Conservation (phyloP, 2,113 vertebrate species). For the Actenoides lindsayi region DNA sequence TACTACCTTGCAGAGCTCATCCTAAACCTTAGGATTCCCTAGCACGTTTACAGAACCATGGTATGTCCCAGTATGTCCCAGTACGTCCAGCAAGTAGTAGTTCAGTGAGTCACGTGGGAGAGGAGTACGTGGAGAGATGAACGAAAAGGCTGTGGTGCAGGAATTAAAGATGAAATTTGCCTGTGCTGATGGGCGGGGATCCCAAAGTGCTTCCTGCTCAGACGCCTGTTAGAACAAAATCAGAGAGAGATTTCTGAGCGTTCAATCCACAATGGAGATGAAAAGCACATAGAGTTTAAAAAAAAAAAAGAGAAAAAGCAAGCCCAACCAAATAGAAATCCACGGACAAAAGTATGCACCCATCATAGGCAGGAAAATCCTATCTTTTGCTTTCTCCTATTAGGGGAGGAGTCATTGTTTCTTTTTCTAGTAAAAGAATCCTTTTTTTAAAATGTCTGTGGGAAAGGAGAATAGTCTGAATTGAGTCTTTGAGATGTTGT, state of each 20-base stretch:
- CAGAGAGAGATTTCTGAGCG: not conserved
- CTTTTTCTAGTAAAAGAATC: constrained; percentile 73
- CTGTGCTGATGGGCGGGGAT: not conserved
- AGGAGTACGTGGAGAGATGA: not conserved
- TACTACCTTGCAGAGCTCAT: not conserved
- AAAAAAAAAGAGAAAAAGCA: not conserved
- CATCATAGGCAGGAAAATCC: constrained; percentile 1
- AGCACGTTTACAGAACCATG: rapidly evolving
- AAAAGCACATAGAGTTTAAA: not conserved
- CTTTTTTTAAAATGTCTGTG: constrained; percentile 67
- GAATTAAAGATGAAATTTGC: not conserved
- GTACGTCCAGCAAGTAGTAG: not conserved
- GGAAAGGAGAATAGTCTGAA: constrained; percentile 79
- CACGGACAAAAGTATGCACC: not conserved
- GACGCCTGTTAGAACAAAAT: not conserved
- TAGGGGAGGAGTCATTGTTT: constrained; percentile 69
- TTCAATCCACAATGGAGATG: not conserved
- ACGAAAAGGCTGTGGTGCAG: not conserved
- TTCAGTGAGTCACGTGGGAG: not conserved
- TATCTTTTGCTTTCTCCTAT: constrained; percentile 37
- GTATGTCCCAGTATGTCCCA: not conserved
- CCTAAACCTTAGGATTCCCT: not conserved
- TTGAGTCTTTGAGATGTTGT: constrained; percentile 79
- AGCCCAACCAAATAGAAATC: not conserved
- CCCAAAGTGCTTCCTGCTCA: not conserved